Base-by-base conservation (phyloP, 2,888 invertebrate species). In the Serripes groenlandicus region DNA sequence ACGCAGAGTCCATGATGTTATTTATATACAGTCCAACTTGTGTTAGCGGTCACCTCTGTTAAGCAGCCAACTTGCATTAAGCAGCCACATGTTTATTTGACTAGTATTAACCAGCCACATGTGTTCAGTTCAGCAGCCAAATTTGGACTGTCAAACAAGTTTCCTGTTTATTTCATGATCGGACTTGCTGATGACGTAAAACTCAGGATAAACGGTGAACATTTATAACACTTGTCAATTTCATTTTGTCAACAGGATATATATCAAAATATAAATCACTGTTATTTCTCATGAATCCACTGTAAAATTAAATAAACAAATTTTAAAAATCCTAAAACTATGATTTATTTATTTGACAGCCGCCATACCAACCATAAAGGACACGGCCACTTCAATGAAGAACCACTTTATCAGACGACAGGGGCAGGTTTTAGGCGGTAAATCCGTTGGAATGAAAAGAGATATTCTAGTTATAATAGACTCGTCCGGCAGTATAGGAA, bases 401-500 rank as follows among this genome's bases (percentile, higher is more conserved):
- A 56, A 21, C 7, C 30, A 71, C 26, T 71, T 71, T 28, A 18
- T 71, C 5, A 11, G 26, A n/a, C 28, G 71, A 66, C 32, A 52
- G 54, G 71, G 34, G 15, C 9, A n/a, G 32, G 26, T 32, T 18
- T 9, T 18, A 54, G n/a, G n/a, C 56, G 71, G 56, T 7, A 54
- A 11, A 58, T 18, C 32, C 23, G 71, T 71, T n/a, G 71, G 71
- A 4, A 52, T 34, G 32, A 56, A 56, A 26, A 32, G 71, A 9
- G 71, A 71, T 28, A n/a, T 71, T 3, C 35, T 71, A 35, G 34
- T 71, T 3, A 71, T 71, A 15, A 56, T 71, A 32, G 71, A 71
- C 32, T 54, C 71, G 26, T 71, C 71, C 7, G 71, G 71, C 11
- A 71, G 71, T 26, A 56, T 71, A 15, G 11, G 23, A 23, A 37